Evolutionary conservation across 2,113 vertebrate species (phyloP), one percentile per base, ranked within the genome.

Genomic region (Xyliphius kryptos): DNA sequence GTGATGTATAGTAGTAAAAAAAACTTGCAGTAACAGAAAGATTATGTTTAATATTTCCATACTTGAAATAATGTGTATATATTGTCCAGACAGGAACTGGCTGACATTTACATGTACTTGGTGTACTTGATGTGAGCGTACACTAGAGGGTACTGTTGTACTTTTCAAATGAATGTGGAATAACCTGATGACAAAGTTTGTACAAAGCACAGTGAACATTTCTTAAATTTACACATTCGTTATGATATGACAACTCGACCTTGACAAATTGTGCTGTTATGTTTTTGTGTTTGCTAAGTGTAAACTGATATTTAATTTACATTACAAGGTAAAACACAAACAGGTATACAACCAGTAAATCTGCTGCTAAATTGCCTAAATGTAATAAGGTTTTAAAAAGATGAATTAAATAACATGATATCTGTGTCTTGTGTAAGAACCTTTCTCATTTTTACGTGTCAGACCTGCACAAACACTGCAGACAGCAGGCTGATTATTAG

Each of bases 81-180:
- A 17, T 10, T 7, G 21, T 11, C 40, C 8, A 60, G 51, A 9
- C 20, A 32, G 26, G 26, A 32, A 32, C 26, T 32, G 26, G 26
- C 26, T 32, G 26, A 2, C 26, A 3, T 32, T 32, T 32, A 32
- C 4, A 32, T 6, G 7, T 32, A 32, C 26, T 32, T 60, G 15
- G 40, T 53, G 59, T 46, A 41, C 11, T 48, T 58, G 26, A 6
- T 40, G 21, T 36, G 32, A 48, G 53, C 46, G 20, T 48, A 49
- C 64, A 55, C 44, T 1, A 16, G 15, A 38, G 41, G 16, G 47
- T 10, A 38, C 36, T 63, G 36, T 67, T 63, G 49, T 53, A 40
- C 20, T 49, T 21, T 54, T 32, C 7, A 32, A 32, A 32, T 32
- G 26, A 32, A 6, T 32, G 26, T 32, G 26, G 7, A 32, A 32